A percentile compares a stretch with the other conserved stretches of the same genome.
Conservation (phyloP, 1,140 invertebrate species). For the Formica selysi region DNA sequence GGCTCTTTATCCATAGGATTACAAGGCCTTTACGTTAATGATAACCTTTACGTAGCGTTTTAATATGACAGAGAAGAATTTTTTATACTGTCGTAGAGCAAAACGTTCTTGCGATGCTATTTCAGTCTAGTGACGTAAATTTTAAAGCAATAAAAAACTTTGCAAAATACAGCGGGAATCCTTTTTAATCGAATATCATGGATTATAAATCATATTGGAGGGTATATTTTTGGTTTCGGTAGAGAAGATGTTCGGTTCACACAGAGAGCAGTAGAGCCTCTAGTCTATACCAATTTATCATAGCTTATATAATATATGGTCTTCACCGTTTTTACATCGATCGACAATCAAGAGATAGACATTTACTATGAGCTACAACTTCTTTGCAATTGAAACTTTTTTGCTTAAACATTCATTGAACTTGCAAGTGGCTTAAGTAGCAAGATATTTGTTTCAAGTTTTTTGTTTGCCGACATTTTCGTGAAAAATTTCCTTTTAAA, state of each 20-base stretch:
- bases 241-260: no score
- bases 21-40: constrained; percentile 14
- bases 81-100: background rate
- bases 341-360: background rate
- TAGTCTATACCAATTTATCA: constrained; percentile 30
- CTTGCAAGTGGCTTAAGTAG: constrained; percentile 2
- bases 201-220: background rate
- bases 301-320: constrained; percentile 2
- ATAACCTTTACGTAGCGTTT: background rate
- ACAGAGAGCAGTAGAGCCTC: no score
- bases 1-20: background rate
- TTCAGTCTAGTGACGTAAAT: background rate
- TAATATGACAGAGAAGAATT: background rate
- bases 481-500: background rate
- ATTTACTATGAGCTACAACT: background rate
- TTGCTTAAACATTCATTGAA: constrained; percentile 16
- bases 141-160: background rate
- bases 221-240: no score
- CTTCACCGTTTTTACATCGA: constrained; percentile 16
- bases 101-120: background rate
- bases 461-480: background rate
- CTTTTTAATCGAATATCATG: background rate
- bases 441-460: background rate
- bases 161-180: background rate
- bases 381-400: background rate